A percentile compares a stretch with the other conserved stretches of the same genome.
phyloP scores from a whole-genome alignment of 1,140 invertebrate species.

The Heliconius melpomene region DNA sequence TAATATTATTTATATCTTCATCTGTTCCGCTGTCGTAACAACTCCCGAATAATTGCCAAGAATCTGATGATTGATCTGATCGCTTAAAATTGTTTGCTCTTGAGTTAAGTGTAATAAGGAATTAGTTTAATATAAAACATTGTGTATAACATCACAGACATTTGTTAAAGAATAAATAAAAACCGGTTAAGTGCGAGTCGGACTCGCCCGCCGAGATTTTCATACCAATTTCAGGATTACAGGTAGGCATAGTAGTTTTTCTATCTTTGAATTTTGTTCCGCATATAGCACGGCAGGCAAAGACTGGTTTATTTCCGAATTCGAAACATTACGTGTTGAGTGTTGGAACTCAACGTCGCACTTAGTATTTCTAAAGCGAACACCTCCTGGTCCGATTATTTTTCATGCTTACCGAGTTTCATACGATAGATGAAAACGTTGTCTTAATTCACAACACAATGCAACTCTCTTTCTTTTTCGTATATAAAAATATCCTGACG shows the following conservation, averaged over 20 bases:
- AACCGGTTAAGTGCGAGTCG: too few species aligned
- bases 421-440: not conserved
- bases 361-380: too few species aligned
- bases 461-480: not conserved
- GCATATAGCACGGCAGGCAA: too few species aligned
- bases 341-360: too few species aligned
- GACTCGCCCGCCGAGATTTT: too few species aligned
- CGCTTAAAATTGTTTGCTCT: conserved; percentile 41
- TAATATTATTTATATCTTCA: conserved; percentile 51
- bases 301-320: too few species aligned
- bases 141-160: not conserved
- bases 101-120: conserved; percentile 10
- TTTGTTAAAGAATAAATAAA: not conserved
- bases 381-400: not conserved
- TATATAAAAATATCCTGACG: not conserved
- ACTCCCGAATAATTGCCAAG: conserved; percentile 50
- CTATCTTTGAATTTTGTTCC: too few species aligned
- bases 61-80: conserved; percentile 36
- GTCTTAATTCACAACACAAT: not conserved
- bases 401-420: not conserved
- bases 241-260: too few species aligned
- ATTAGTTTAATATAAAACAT: conserved; percentile 3
- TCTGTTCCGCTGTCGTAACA: conserved; percentile 46
- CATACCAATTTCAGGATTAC: too few species aligned
- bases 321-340: too few species aligned